Conservation (phyloP, 2,888 invertebrate genomes). For the Linyphia triangularis region DNA sequence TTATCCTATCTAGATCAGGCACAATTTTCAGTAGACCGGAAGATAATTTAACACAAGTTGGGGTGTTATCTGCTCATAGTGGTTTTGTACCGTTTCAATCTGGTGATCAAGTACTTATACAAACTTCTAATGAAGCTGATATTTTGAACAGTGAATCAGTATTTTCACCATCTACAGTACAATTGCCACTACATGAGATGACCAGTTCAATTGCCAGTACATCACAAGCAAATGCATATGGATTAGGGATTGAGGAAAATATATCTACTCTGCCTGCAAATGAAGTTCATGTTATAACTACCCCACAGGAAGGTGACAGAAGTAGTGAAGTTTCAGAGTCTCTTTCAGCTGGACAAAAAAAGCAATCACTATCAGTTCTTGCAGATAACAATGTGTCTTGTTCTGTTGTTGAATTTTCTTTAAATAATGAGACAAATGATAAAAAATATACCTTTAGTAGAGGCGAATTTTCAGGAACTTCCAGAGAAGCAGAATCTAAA, state of each 20-base stretch:
- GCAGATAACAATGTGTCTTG: slow-evolving; percentile 46
- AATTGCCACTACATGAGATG: neutral
- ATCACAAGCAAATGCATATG: neutral
- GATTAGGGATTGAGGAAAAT: neutral
- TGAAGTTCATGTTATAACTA: slow-evolving; percentile 8
- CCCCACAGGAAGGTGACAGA: slow-evolving; percentile 1
- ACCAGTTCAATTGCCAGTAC: neutral
- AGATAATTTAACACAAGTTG: slow-evolving; percentile 5
- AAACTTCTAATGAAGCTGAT: slow-evolving; percentile 53
- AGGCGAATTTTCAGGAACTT: neutral
- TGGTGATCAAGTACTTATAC: neutral
- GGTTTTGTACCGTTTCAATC: neutral
- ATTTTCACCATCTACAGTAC: neutral
- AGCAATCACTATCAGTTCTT: neutral
- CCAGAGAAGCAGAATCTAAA: slow-evolving; percentile 40
- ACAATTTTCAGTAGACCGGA: slow-evolving; percentile 1
- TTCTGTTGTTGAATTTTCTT: slow-evolving; percentile 21
- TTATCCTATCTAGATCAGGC: neutral
- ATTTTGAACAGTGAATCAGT: slow-evolving; percentile 12
- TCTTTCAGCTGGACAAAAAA: slow-evolving; percentile 10
- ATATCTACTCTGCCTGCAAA: slow-evolving; percentile 12
- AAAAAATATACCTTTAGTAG: slow-evolving; percentile 14
- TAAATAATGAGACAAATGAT: neutral
- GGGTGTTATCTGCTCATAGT: slow-evolving; percentile 13
- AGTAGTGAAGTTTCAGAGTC: slow-evolving; percentile 51